Percentiles rank a stretch among this genome's conserved stretches.
Evolutionary conservation across 2,113 vertebrate species (phyloP).

Genomic region (Solea senegalensis): DNA sequence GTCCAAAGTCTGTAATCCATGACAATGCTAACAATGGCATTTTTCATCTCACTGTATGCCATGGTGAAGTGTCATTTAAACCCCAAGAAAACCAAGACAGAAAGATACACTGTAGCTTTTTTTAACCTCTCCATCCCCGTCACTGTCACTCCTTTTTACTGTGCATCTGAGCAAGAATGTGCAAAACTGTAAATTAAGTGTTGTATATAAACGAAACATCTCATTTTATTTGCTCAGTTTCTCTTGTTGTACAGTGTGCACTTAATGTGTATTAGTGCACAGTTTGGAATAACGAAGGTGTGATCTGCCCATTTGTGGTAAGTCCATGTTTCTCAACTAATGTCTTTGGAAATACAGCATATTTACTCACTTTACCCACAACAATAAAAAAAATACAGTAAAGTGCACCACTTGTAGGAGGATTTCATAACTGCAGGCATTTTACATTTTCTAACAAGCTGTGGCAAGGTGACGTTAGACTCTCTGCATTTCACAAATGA

Average conservation of each 20-base stretch:
- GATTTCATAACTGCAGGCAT: constrained; percentile 42
- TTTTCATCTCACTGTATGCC: constrained; percentile 14
- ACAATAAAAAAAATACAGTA: background rate
- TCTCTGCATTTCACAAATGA: background rate
- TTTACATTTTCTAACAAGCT: background rate
- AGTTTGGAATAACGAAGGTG: background rate
- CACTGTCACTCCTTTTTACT: background rate
- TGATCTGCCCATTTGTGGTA: background rate
- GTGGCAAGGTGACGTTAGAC: too few relatives aligned
- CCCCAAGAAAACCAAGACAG: background rate
- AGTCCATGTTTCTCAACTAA: background rate
- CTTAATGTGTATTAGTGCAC: background rate
- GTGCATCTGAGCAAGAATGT: constrained; percentile 6
- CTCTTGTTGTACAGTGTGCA: too few relatives aligned
- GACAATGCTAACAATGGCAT: constrained; percentile 26
- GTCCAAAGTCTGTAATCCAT: constrained; percentile 35
- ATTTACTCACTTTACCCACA: background rate
- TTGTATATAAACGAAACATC: background rate
- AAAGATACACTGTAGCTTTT: constrained; percentile 21
- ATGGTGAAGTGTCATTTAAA: constrained; percentile 12
- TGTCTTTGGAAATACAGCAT: background rate
- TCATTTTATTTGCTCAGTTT: background rate
- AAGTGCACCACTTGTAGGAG: constrained; percentile 62
- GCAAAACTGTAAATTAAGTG: constrained; percentile 6
- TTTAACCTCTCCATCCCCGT: constrained; percentile 29